Conservation (phyloP, 2,113 vertebrate species). For the Phrynocephalus versicolor region DNA sequence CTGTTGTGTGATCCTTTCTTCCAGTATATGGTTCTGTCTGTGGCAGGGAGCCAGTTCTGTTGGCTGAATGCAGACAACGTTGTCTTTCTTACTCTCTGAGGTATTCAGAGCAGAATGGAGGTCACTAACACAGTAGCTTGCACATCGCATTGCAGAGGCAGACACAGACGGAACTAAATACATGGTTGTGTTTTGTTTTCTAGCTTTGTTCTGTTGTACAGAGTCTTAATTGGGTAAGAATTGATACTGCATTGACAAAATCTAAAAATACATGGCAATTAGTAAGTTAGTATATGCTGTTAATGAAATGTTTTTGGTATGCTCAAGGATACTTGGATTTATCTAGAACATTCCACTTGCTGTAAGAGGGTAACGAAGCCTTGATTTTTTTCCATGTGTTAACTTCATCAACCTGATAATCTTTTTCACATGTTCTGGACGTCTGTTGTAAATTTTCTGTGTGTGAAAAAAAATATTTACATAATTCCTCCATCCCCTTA, state of each 20-base stretch:
- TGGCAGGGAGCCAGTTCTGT: constrained; percentile 16
- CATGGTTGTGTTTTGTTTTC: background rate
- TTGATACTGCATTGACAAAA: background rate
- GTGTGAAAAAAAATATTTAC: background rate
- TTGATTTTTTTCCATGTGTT: background rate
- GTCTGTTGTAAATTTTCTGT: constrained; percentile 29
- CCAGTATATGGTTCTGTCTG: background rate
- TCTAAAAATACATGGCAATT: background rate
- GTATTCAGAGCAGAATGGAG: constrained; percentile 17
- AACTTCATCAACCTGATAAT: background rate
- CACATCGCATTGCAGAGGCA: constrained; percentile 17
- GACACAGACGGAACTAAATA: background rate
- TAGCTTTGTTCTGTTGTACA: background rate
- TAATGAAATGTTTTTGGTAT: background rate
- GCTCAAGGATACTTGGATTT: background rate
- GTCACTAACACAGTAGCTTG: constrained; percentile 12
- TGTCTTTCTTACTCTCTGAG: background rate
- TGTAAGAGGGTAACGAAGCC: too few species aligned
- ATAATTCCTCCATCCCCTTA: background rate
- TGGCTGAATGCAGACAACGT: background rate
- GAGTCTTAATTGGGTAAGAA: constrained; percentile 7
- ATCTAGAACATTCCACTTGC: background rate
- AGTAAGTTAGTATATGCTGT: rapidly evolving
- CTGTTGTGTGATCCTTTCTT: background rate
- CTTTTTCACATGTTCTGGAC: background rate